phyloP scores from a whole-genome alignment of 1,140 invertebrate genomes.

The Drosophila obscura region DNA sequence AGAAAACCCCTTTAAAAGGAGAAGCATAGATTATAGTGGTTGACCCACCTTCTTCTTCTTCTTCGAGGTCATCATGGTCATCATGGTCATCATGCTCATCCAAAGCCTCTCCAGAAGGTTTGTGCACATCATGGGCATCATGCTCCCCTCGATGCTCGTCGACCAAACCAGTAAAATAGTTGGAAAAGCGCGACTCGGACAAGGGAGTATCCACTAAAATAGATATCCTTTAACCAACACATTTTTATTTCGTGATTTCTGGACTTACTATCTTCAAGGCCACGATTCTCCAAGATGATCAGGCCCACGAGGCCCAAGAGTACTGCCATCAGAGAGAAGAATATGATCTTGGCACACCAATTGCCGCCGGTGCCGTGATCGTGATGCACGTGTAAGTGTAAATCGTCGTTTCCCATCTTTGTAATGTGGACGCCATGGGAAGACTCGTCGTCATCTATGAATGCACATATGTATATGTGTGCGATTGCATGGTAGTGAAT shows the following conservation, averaged over 20 bases:
- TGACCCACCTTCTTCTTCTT: constrained; percentile 70
- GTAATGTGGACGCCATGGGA: constrained; percentile 83
- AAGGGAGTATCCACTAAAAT: constrained; percentile 88
- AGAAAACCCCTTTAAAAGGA: neutral
- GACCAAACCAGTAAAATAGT: constrained; percentile 91
- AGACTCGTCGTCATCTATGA: constrained; percentile 77
- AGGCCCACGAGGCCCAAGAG: constrained; percentile 89
- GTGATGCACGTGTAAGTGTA: constrained; percentile 90
- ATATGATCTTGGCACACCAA: constrained; percentile 92
- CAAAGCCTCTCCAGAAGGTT: constrained; percentile 72
- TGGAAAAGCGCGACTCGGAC: constrained; percentile 89
- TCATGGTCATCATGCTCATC: constrained; percentile 81
- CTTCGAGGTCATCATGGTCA: constrained; percentile 70
- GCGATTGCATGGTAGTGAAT: constrained; percentile 31
- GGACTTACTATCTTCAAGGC: constrained; percentile 89
- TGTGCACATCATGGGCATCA: constrained; percentile 83
- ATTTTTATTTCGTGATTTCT: neutral
- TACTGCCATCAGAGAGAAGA: constrained; percentile 89
- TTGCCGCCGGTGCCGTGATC: constrained; percentile 90
- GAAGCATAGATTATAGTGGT: too few relatives aligned
- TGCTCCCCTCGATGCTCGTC: constrained; percentile 87
- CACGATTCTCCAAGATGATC: constrained; percentile 91
- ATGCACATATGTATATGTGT: constrained; percentile 10
- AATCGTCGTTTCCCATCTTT: constrained; percentile 84
- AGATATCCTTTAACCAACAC: neutral